Base-by-base conservation (phyloP, 2,888 invertebrate genomes). In the Campopleginae sp. region DNA sequence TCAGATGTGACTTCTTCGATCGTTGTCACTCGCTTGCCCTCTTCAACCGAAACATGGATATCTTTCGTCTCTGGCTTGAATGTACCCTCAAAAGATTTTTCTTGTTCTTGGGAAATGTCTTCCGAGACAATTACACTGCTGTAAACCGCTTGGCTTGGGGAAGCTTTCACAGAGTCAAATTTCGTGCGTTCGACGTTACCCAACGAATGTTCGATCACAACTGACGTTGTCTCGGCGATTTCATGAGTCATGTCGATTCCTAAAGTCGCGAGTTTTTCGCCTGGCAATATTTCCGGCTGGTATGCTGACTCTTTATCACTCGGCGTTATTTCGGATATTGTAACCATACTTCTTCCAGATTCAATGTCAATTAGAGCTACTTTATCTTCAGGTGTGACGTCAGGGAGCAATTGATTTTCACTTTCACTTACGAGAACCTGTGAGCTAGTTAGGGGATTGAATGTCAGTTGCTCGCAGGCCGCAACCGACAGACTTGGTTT, bases 401-500 rank as follows among this genome's bases (percentile, higher is more conserved):
- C 88, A 5, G 90, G 88, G 23, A 90, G 84, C 23, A 96, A 91
- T 31, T 90, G 86, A 76, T 91, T 93, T 94, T 95, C 96, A 87
- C 92, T 94, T 91, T 96, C 96, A 33, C 94, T 95, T 44, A 94
- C 85, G 58, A 95, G 88, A 51, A 95, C 92, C 92, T 95, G 95
- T 33, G 94, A 94, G 90, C 95, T 95, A 87, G 95, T 93, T 75
- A 95, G 81, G 19, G 94, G 93, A 88, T 93, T 93, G 79, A 94
- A 93, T 27, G 93, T 90, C 70, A 94, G 89, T 31, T 95, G 93
- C 83, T 93, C 91, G 2, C 89, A 75, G 89, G 91, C 78, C 91
- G 90, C 92, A 87, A 90, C 31, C 89, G 90, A 90, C 5, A 90
- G 89, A 81, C 92, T 91, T 44, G 91, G 88, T 42, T 89, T 86